These are phyloP conservation scores for Siniperca obscura DNA, from an alignment of 2,797 vertebrate species.

Conservation along the genomic window DNA sequence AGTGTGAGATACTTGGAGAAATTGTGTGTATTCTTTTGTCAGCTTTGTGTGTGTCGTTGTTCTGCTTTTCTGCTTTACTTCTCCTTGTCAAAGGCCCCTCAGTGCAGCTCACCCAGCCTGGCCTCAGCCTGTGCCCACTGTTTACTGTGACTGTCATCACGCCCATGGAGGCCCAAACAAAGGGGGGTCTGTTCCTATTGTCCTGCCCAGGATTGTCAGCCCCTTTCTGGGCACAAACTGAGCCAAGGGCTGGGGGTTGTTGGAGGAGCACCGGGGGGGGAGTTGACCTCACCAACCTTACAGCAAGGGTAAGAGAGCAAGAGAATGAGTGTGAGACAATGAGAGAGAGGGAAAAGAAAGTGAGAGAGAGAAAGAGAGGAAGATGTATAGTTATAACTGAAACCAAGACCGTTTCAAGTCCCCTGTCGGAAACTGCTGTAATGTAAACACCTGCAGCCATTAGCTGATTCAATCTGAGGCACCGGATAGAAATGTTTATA, in stretches of 20 bases:
- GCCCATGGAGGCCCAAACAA: conserved; percentile 93
- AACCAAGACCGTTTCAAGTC: conserved; percentile 80
- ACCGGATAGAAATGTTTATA: conserved; percentile 84
- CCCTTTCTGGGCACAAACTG: conserved; percentile 79
- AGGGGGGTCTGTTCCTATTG: conserved; percentile 95
- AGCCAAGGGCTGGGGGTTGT: conserved; percentile 64
- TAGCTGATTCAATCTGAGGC: conserved; percentile 82
- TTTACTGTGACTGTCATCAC: conserved; percentile 93
- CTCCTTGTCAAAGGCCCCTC: conserved; percentile 90
- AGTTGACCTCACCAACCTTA: conserved; percentile 70
- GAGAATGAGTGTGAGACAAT: conserved; percentile 46
- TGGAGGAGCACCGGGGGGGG: conserved; percentile 47
- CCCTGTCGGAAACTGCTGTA: conserved; percentile 77
- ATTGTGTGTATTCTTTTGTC: conserved; percentile 7
- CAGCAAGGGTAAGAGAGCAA: conserved; percentile 53
- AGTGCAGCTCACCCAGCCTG: conserved; percentile 88
- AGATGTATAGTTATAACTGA: conserved; percentile 73
- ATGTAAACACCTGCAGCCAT: conserved; percentile 86
- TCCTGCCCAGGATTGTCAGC: conserved; percentile 87
- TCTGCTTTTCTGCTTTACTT: conserved; percentile 76
- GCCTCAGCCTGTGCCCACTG: conserved; percentile 88
- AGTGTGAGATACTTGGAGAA: conserved; percentile 5
- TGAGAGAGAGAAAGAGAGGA: conserved; percentile 50
- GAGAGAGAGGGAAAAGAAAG: conserved; percentile 38
- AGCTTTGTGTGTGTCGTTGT: conserved; percentile 39